These are phyloP conservation scores for Drosophila percnosoma DNA, from an alignment of 2,888 invertebrate genomes.

Conservation along the genomic window DNA sequence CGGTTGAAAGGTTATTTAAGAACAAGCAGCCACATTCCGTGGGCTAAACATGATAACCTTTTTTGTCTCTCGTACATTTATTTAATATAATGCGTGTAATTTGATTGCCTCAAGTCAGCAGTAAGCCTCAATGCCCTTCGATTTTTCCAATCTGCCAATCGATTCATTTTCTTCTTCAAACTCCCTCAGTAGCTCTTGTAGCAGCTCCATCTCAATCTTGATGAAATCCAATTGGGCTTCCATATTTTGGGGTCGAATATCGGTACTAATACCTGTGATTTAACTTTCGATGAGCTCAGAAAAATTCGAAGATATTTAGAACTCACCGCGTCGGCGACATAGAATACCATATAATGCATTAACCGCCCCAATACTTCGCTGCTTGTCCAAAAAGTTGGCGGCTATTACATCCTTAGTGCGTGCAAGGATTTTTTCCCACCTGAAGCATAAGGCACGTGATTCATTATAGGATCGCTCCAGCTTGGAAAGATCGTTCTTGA, in stretches of 20 bases:
- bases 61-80: not conserved
- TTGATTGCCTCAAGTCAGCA: constrained; percentile 13
- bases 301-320: not conserved
- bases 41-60: not conserved
- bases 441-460: constrained; percentile 74
- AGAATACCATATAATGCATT: constrained; percentile 75
- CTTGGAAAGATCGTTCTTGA: constrained; percentile 82
- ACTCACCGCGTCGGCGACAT: constrained; percentile 73
- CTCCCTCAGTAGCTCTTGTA: constrained; percentile 71
- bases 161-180: constrained; percentile 37
- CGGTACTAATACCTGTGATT: constrained; percentile 15
- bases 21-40: not conserved
- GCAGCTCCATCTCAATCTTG: constrained; percentile 79
- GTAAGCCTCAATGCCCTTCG: not conserved
- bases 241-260: constrained; percentile 45
- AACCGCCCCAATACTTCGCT: constrained; percentile 78
- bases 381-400: constrained; percentile 68
- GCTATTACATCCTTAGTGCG: constrained; percentile 75
- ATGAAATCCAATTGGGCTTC: constrained; percentile 81
- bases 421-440: constrained; percentile 83
- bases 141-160: not conserved
- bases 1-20: constrained; percentile 3
- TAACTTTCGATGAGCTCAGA: not conserved
- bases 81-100: constrained; percentile 10
- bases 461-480: constrained; percentile 80